Evolutionary conservation across 2,888 invertebrate species (phyloP).

Genomic region (Bruchidius siliquastri): DNA sequence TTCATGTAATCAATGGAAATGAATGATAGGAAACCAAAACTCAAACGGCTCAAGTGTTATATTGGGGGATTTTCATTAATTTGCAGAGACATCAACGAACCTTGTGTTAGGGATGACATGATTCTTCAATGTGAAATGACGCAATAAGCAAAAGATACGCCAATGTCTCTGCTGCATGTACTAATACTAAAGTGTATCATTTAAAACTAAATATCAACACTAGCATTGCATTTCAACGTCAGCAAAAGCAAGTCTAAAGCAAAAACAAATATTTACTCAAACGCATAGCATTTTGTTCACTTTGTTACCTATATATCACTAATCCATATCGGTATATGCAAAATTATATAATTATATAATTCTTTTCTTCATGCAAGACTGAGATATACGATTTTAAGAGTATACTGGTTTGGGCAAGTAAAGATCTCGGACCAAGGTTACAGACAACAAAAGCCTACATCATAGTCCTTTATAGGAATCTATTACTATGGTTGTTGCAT

Average conservation of each 20-base stretch:
- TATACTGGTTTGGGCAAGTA: no score
- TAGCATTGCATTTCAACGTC: background rate
- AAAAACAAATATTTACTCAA: background rate
- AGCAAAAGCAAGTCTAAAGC: background rate
- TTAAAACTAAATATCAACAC: background rate
- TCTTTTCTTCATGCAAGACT: no score
- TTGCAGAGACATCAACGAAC: background rate
- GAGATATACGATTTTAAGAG: no score
- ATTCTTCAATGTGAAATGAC: background rate
- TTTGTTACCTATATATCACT: background rate
- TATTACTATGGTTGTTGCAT: no score
- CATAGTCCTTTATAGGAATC: no score
- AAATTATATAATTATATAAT: no score
- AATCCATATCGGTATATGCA: background rate
- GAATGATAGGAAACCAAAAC: background rate
- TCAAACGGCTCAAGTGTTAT: background rate
- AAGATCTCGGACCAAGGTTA: no score
- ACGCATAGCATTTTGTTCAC: background rate
- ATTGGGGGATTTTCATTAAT: background rate
- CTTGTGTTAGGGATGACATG: background rate
- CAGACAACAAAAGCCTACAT: no score
- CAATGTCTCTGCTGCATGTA: background rate
- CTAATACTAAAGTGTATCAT: background rate
- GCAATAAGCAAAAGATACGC: background rate
- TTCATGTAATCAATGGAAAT: background rate